Evolutionary conservation across 2,888 invertebrate species (phyloP).

Genomic region (Ganaspis brasiliensis): DNA sequence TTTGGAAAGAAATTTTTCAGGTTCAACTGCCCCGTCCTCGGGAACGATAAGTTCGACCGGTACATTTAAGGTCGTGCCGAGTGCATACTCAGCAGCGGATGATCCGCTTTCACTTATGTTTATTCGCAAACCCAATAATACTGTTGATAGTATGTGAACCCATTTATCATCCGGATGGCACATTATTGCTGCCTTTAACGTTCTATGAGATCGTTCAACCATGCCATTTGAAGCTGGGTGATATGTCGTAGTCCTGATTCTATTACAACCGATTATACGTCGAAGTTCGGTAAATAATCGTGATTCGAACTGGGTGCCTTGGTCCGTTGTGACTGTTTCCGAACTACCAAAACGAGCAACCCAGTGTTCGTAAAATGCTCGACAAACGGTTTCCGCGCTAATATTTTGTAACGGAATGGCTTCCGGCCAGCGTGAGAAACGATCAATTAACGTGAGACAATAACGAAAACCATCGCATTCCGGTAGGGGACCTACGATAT

Average conservation of each 20-base stretch:
- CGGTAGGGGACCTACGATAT: conserved; percentile 79
- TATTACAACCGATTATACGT: conserved; percentile 46
- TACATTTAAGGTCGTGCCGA: conserved; percentile 57
- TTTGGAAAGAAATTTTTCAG: too few species aligned
- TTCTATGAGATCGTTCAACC: conserved; percentile 65
- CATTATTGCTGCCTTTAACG: conserved; percentile 63
- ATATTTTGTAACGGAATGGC: conserved; percentile 59
- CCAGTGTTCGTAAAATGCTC: conserved; percentile 56
- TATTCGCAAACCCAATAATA: conserved; percentile 60
- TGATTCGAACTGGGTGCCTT: conserved; percentile 76
- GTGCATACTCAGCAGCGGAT: conserved; percentile 60
- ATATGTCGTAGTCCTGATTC: conserved; percentile 49
- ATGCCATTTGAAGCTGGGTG: conserved; percentile 65
- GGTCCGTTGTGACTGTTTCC: conserved; percentile 66
- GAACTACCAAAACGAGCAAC: conserved; percentile 69
- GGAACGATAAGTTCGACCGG: conserved; percentile 55
- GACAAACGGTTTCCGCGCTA: conserved; percentile 49
- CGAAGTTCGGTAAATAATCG: conserved; percentile 65
- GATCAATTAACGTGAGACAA: conserved; percentile 31
- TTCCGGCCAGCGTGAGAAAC: neutral
- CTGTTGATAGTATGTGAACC: conserved; percentile 54
- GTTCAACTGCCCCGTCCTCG: neutral
- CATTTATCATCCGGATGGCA: conserved; percentile 56
- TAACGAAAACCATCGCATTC: conserved; percentile 66
- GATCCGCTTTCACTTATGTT: conserved; percentile 50